Percentiles rank a stretch among this genome's conserved stretches.
These are phyloP conservation scores for Porites lutea DNA, from an alignment of 64 coral and sea anemone genomes.

Conservation along the genomic window DNA sequence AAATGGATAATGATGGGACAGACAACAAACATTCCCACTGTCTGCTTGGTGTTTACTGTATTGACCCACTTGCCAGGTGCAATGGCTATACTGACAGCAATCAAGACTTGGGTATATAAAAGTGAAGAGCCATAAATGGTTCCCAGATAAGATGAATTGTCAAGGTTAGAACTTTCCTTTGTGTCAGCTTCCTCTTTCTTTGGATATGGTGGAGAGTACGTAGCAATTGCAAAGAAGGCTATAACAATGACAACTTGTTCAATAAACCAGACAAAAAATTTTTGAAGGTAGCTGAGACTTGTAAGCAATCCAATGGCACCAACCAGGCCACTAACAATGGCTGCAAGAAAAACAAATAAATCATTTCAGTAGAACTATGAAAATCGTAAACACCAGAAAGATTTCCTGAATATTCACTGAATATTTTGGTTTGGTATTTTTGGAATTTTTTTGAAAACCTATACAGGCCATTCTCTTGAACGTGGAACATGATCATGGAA, in stretches of 20 bases:
- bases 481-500: no score
- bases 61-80: conserved; percentile 66
- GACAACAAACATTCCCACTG: conserved; percentile 63
- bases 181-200: conserved; percentile 1
- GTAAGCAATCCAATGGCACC: conserved; percentile 60
- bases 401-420: no score
- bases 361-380: not conserved
- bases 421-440: no score
- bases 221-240: conserved; percentile 26
- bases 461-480: no score
- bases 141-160: conserved; percentile 14
- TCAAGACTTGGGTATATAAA: conserved; percentile 77
- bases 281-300: conserved; percentile 32
- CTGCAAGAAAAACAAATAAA: conserved; percentile 4
- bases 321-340: conserved; percentile 4
- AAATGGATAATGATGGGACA: conserved; percentile 78
- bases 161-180: not conserved
- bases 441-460: no score
- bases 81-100: conserved; percentile 75
- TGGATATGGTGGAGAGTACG: not conserved
- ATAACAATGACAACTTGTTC: conserved; percentile 46
- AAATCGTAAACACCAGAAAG: no score
- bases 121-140: conserved; percentile 64
- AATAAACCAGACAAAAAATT: conserved; percentile 51
- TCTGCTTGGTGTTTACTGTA: conserved; percentile 61